phyloP scores from a whole-genome alignment of 2,113 vertebrate genomes.

The Ictalurus furcatus region DNA sequence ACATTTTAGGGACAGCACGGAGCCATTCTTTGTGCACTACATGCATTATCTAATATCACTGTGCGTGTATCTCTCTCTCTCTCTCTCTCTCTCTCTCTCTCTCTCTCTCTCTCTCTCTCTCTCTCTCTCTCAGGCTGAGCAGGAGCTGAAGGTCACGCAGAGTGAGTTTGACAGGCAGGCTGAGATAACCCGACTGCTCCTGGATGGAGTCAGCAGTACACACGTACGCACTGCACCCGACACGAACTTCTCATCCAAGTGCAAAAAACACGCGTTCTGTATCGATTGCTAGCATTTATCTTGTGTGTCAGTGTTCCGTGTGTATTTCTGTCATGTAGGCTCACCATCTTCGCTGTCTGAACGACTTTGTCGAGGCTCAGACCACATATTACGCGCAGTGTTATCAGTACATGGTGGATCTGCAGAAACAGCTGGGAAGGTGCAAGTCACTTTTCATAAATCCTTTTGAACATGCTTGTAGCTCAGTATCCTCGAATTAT shows the following conservation, averaged over 20 bases:
- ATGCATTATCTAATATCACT: neutral
- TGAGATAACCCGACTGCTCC: constrained; percentile 93
- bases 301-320: neutral
- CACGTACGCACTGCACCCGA: constrained; percentile 78
- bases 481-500: neutral
- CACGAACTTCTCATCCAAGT: constrained; percentile 19
- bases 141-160: constrained; percentile 94
- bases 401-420: constrained; percentile 98
- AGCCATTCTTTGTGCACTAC: neutral
- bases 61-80: neutral
- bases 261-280: neutral
- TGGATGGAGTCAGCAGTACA: constrained; percentile 96
- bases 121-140: constrained; percentile 81
- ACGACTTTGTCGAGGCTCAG: constrained; percentile 97
- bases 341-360: constrained; percentile 94
- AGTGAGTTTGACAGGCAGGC: constrained; percentile 98
- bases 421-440: constrained; percentile 98
- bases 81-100: constrained; percentile 4
- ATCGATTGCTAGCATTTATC: neutral
- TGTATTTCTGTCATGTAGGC: constrained; percentile 71
- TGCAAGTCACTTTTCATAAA: constrained; percentile 54
- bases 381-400: constrained; percentile 96
- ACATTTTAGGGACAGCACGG: neutral
- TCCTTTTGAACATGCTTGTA: neutral
- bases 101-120: neutral